Evolutionary conservation across 2,113 vertebrate species (phyloP).

Genomic region (Trematomus loennbergii): DNA sequence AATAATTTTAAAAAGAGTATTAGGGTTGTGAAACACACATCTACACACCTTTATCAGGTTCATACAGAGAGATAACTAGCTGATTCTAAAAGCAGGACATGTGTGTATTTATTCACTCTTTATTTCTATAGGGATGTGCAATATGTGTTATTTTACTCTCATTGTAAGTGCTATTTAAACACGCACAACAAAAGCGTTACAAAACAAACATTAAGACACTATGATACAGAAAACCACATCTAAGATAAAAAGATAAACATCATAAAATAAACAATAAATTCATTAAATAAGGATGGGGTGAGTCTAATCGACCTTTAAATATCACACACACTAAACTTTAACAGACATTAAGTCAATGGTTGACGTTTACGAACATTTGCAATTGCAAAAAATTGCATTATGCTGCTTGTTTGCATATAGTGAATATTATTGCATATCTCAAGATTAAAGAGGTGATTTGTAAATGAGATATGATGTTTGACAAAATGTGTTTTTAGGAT

Average conservation of each 20-base stretch:
- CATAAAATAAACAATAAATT: background rate
- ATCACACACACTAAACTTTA: too few species aligned
- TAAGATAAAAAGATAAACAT: background rate
- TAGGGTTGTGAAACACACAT: background rate
- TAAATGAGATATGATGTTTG: too few species aligned
- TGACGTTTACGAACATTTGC: background rate
- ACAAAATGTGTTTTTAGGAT: too few species aligned
- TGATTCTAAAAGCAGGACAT: too few species aligned
- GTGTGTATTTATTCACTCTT: background rate
- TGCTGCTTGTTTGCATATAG: background rate
- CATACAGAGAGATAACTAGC: background rate
- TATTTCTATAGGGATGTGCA: background rate
- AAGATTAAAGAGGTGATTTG: too few species aligned
- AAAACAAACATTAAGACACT: too few species aligned
- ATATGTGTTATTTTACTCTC: background rate
- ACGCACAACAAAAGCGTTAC: too few species aligned
- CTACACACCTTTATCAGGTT: background rate
- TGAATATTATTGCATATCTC: background rate
- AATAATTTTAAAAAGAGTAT: too few species aligned
- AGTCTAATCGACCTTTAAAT: background rate
- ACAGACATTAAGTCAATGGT: too few species aligned
- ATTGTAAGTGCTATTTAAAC: too few species aligned
- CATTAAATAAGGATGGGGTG: background rate
- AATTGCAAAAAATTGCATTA: background rate
- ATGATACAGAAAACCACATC: background rate